Evolutionary conservation across 2,888 invertebrate genomes (phyloP).

Genomic region (Choreutis nemorana): DNA sequence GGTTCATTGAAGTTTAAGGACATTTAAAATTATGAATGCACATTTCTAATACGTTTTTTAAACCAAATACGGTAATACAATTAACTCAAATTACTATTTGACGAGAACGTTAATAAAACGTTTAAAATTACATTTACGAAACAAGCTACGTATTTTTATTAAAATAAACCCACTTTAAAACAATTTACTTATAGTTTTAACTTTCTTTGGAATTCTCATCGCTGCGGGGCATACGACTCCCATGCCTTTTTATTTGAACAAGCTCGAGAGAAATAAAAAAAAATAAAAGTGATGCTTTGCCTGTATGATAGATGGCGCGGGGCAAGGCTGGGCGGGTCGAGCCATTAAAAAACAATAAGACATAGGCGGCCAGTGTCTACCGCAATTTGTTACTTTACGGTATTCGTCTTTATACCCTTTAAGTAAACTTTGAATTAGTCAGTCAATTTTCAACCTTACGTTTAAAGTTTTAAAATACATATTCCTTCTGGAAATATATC

Average conservation of each 20-base stretch:
- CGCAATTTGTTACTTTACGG: slow-evolving; percentile 45
- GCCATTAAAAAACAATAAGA: slow-evolving; percentile 63
- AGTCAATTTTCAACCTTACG: slow-evolving; percentile 11
- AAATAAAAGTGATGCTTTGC: slow-evolving; percentile 17
- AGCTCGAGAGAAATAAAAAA: slow-evolving; percentile 21
- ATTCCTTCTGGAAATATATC: not conserved
- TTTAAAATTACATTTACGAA: no score
- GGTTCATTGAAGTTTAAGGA: no score
- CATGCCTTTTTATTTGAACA: slow-evolving; percentile 35
- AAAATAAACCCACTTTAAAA: not conserved
- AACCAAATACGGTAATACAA: no score
- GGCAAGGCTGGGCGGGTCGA: slow-evolving; percentile 42
- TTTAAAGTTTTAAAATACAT: not conserved
- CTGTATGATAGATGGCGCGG: slow-evolving; percentile 47
- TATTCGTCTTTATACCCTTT: slow-evolving; percentile 39
- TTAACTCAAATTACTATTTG: no score
- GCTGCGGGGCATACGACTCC: slow-evolving; percentile 46
- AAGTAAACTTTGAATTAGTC: slow-evolving; percentile 1
- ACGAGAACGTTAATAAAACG: no score
- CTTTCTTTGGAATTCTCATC: slow-evolving; percentile 41
- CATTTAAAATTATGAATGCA: no score
- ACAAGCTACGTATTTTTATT: no score
- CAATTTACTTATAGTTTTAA: slow-evolving; percentile 37
- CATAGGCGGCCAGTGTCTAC: slow-evolving; percentile 43
- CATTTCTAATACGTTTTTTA: no score